phyloP scores from a whole-genome alignment of 2,888 invertebrate genomes.

The Lycocerus yunnanus region DNA sequence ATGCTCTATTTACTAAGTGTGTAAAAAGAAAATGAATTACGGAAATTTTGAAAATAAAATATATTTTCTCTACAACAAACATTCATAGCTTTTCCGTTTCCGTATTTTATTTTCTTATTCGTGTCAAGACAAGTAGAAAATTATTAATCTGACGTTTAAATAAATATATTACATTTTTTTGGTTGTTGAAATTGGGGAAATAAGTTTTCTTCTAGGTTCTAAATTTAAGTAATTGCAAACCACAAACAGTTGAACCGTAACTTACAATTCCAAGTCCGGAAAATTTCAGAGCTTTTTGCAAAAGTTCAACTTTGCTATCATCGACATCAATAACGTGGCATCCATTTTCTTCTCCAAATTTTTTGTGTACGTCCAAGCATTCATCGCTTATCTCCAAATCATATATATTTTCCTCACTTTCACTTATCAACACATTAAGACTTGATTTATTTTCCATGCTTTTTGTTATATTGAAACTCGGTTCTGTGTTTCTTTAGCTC shows the following conservation, averaged over 20 bases:
- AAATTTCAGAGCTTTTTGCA: constrained; percentile 1
- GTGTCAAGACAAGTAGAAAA: constrained; percentile 1
- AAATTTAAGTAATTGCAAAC: background rate
- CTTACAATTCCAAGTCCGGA: background rate
- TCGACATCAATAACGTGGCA: background rate
- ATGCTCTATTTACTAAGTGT: background rate
- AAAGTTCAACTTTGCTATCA: background rate
- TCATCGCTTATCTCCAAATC: constrained; percentile 35
- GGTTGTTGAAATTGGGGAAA: background rate
- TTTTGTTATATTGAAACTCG: constrained; percentile 9
- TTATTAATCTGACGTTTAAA: background rate
- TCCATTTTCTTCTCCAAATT: constrained; percentile 4
- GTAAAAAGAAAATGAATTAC: background rate
- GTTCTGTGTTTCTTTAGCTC: background rate
- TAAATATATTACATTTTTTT: background rate
- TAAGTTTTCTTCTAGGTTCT: background rate
- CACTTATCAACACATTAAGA: constrained; percentile 30
- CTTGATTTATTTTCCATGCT: constrained; percentile 36
- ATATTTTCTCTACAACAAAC: background rate
- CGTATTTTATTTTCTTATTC: background rate
- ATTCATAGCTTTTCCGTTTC: background rate
- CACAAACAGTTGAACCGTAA: background rate
- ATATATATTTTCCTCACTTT: constrained; percentile 21
- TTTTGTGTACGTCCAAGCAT: constrained; percentile 28
- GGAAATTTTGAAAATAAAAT: background rate